Evolutionary conservation across 2,113 vertebrate species (phyloP), one percentile per base, ranked within the genome.

Genomic region (Sula dactylatra): DNA sequence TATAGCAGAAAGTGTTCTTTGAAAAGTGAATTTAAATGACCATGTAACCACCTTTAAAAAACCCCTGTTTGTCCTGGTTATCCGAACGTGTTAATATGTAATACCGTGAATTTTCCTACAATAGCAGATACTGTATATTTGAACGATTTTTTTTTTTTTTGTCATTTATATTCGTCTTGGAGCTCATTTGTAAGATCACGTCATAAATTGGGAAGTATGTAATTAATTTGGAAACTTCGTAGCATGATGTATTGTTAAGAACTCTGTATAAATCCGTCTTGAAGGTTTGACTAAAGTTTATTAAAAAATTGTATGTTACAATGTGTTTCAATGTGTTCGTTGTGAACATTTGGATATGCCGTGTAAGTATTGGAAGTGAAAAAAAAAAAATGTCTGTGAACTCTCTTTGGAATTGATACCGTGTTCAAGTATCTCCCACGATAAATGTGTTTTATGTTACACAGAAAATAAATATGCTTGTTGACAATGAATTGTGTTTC

Each of bases 171-270:
- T 97, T 96, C 71, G 95, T 98, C 96, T 97, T 97, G 94, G 87
- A 98, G 66, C 54, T 97, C 95, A 97, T 98, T 95, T 97, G 97
- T 98, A 98, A 97, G 78, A 94, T 94, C 94, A 85, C 96, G 90
- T 97, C 93, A 97, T 96, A 96, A 97, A 92, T 95, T 85, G 69
- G 84, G 93, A 96, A 98, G 95, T 92, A 94, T 95, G 94, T 98
- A 96, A 93, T 97, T 97, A 95, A 94, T 91, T 94, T 93, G 93
- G 94, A 98, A 97, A 97, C 95, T 97, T 97, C 97, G 97, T 97
- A 98, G 98, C 98, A 98, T 98, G 98, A 78, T 95, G 96, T 98
- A 97, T 97, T 96, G 97, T 98, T 96, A 86, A 96, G 92, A 97
- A 95, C 86, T 97, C 97, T 97, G 87, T 97, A 98, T 95, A 94